Conservation (phyloP, 1,140 invertebrate genomes). For the Drosophila busckii region DNA sequence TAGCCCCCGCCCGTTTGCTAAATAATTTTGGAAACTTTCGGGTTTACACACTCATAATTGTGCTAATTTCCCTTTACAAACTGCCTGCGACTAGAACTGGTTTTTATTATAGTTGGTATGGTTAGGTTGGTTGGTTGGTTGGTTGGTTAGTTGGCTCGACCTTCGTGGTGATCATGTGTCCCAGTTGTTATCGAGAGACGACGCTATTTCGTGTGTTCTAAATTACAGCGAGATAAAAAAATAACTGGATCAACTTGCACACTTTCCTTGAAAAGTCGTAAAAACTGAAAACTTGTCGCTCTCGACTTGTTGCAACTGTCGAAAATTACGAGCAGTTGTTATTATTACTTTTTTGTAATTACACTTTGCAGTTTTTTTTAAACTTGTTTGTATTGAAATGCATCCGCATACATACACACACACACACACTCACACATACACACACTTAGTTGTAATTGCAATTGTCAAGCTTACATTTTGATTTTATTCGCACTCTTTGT, state of each 20-base stretch:
- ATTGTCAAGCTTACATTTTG: slow-evolving; percentile 29
- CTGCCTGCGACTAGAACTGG: slow-evolving; percentile 4
- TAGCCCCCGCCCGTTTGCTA: no score
- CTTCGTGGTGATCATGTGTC: slow-evolving; percentile 32
- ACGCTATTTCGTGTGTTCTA: background rate
- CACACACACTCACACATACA: background rate
- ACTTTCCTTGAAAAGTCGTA: slow-evolving; percentile 12
- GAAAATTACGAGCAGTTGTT: no score
- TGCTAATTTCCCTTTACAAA: slow-evolving; percentile 45
- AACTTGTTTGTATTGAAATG: no score
- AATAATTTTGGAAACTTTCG: no score
- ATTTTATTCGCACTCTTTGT: background rate
- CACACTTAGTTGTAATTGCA: slow-evolving; percentile 7
- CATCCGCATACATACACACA: background rate
- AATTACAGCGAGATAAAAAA: background rate
- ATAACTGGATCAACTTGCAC: slow-evolving; percentile 14
- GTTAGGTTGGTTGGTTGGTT: background rate
- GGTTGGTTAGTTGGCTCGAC: slow-evolving; percentile 15
- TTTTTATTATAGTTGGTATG: background rate
- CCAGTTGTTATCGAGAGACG: slow-evolving; percentile 13
- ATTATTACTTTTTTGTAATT: no score
- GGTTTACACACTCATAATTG: no score
- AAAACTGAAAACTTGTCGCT: background rate
- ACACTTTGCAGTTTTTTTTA: no score
- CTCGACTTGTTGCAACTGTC: slow-evolving; percentile 11